Percentiles rank a stretch among this genome's conserved stretches.
Evolutionary conservation across 2,888 invertebrate genomes (phyloP).

Genomic region (Omphaloscelis lunosa): DNA sequence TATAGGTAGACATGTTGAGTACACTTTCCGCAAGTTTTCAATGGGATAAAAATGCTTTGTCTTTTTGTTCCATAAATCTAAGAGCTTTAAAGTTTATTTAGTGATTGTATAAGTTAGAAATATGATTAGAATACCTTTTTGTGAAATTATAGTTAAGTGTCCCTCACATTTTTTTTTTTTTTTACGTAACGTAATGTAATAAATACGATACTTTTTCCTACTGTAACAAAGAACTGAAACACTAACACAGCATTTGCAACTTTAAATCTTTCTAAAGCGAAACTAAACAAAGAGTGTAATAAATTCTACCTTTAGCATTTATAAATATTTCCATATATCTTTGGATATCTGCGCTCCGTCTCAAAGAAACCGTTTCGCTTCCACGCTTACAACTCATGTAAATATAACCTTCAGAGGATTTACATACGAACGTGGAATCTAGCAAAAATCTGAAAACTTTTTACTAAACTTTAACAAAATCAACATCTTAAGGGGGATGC

Average conservation of each 20-base stretch:
- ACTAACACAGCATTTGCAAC: conserved; percentile 23
- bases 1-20: background rate
- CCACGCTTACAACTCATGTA: conserved; percentile 50
- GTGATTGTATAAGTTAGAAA: no score
- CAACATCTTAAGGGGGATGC: conserved; percentile 32
- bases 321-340: conserved; percentile 53
- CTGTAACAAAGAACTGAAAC: conserved; percentile 2
- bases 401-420: conserved; percentile 52
- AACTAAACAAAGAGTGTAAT: conserved; percentile 47
- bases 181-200: background rate
- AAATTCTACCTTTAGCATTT: conserved; percentile 62
- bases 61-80: no score
- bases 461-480: conserved; percentile 40
- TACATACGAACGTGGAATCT: conserved; percentile 39
- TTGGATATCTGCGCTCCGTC: conserved; percentile 26
- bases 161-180: no score
- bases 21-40: background rate
- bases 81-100: background rate
- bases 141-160: no score
- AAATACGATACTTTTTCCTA: background rate
- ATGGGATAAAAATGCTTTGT: background rate
- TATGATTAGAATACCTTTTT: no score
- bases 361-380: conserved; percentile 53
- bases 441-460: conserved; percentile 53
- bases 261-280: conserved; percentile 27